Percentiles rank a stretch among this genome's conserved stretches.
These are phyloP conservation scores for Metallyticus violacea DNA, from an alignment of 2,888 invertebrate genomes.

Conservation along the genomic window DNA sequence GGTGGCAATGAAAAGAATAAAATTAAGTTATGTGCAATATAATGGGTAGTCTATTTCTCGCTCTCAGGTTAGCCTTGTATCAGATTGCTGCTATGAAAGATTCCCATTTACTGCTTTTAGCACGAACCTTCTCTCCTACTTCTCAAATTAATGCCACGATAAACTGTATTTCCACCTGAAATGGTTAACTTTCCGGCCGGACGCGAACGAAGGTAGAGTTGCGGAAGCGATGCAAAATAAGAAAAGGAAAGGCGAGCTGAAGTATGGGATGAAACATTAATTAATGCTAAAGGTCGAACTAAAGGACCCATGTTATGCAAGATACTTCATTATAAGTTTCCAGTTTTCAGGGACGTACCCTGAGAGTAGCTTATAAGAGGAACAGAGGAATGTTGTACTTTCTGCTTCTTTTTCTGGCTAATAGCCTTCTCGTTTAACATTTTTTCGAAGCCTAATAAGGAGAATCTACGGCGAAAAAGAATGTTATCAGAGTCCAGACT, in stretches of 20 bases:
- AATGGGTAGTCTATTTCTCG: neutral
- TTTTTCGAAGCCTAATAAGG: neutral
- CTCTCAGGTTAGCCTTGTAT: neutral
- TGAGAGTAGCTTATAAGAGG: neutral
- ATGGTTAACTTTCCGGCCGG: neutral
- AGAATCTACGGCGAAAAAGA: neutral
- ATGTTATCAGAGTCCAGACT: neutral
- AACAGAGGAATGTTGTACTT: neutral
- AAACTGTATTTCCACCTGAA: neutral
- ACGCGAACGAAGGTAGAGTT: neutral
- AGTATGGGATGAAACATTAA: neutral
- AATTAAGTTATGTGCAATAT: neutral
- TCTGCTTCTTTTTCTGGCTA: neutral
- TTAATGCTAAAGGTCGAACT: neutral
- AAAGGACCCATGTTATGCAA: neutral
- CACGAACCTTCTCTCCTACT: neutral
- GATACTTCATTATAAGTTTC: neutral
- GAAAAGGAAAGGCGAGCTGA: neutral
- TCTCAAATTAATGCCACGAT: neutral
- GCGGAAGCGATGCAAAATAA: neutral
- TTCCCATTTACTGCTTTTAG: neutral
- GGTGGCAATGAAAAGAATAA: neutral
- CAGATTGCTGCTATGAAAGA: neutral
- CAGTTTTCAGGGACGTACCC: neutral
- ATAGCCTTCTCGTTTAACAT: neutral